These are phyloP conservation scores for Gallirallus australis DNA, from an alignment of 2,797 vertebrate species.

Conservation along the genomic window DNA sequence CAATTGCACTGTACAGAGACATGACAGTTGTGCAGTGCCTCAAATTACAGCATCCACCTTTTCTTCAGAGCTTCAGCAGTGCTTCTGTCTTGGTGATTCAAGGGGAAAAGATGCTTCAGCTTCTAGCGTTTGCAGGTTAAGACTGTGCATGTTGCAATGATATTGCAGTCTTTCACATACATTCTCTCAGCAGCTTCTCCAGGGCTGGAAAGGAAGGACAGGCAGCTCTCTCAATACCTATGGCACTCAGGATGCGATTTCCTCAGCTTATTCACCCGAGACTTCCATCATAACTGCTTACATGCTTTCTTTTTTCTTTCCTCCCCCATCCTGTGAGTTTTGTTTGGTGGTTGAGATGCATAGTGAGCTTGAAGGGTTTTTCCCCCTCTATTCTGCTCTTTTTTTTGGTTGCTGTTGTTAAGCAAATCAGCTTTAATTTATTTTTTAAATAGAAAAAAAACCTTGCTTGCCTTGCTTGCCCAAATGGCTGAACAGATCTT, in stretches of 20 bases:
- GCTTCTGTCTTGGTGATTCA: not conserved
- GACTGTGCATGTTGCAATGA: not conserved
- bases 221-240: not conserved
- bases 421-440: not conserved
- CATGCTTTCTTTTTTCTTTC: not conserved
- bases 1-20: not conserved
- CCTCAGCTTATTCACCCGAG: not conserved
- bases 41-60: not conserved
- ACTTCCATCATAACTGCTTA: not conserved
- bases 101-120: not conserved
- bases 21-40: not conserved
- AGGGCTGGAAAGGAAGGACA: not conserved
- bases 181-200: not conserved
- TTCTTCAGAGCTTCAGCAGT: not conserved
- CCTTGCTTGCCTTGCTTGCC: not conserved
- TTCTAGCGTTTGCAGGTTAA: not conserved
- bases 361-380: not conserved
- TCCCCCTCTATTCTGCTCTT: not conserved
- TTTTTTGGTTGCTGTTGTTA: not conserved
- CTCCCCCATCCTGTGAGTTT: not conserved
- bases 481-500: not conserved
- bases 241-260: not conserved
- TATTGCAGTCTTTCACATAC: not conserved
- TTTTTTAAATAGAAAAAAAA: not conserved
- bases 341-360: not conserved